Base-by-base conservation (phyloP, 1,140 invertebrate genomes). In the Cylas formicarius region DNA sequence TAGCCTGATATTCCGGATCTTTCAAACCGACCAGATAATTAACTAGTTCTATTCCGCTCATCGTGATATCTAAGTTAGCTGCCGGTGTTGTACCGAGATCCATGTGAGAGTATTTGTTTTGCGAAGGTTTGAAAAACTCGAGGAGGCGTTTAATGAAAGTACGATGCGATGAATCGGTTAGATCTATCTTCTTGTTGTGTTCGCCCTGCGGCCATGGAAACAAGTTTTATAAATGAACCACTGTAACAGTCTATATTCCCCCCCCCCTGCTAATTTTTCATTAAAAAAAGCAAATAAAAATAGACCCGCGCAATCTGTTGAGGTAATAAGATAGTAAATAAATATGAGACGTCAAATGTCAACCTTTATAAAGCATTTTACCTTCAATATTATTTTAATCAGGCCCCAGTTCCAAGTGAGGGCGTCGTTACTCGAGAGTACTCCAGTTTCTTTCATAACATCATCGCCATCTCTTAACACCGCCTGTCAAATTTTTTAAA, bases 91-190 rank as follows among this genome's bases (percentile, higher is more conserved):
- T 71, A 45, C 58, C 71, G 60, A 62, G 73, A 71, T 66, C 80
- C 67, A 64, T 85, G 56, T 73, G 92, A 69, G 65, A 91, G 67
- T 90, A 95, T 36, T 81, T 80, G 63, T 91, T 88, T 37, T 81
- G 84, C 11, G 84, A 86, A 0, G 92, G 92, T 62, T 85, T 86
- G 59, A 84, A 88, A 63, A 91, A 96, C 47, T 84, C 80, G 1
- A 93, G 71, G 2, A 97, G 71, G 21, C 82, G 77, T 45, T 82
- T 80, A 1, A 91, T 71, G 68, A 95, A 94, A n/a, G 76, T 64
- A 32, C 77, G 78, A 60, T 86, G 77, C 40, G 78, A 78, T 23
- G 81, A 81, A 59, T 94, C 86, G 33, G 80, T 72, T n/a, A 82
- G 63, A 50, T 74, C 74, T 52, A 74, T 70, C 44, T 56, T 63